Percentiles rank a stretch among this genome's conserved stretches.
phyloP scores from a whole-genome alignment of 2,797 vertebrate species.

The Galago senegalensis region DNA sequence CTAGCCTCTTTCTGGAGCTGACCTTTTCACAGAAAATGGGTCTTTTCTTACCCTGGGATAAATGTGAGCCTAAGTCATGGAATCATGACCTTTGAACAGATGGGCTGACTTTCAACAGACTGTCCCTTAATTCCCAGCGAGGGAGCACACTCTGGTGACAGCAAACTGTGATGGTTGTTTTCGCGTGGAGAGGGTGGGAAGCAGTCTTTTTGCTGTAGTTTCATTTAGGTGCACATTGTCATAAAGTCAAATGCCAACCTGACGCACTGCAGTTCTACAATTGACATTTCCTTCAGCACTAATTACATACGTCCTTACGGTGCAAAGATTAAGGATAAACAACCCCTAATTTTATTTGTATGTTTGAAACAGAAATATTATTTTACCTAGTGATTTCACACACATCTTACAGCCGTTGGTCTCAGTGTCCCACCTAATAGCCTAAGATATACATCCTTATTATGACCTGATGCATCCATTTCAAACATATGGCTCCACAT shows the following conservation, averaged over 20 bases:
- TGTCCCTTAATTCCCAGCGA: slow-evolving; percentile 21
- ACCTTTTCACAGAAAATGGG: slow-evolving; percentile 63
- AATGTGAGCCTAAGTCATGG: slow-evolving; percentile 40
- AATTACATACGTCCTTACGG: neutral
- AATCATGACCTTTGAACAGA: slow-evolving; percentile 14
- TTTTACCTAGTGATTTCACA: neutral
- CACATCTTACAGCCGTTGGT: neutral
- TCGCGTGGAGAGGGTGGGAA: accelerated
- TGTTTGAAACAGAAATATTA: neutral
- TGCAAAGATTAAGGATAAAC: neutral
- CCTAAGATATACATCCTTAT: neutral
- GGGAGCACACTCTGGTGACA: neutral
- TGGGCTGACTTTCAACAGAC: neutral
- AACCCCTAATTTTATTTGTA: neutral
- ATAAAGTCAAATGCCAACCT: neutral
- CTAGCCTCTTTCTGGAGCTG: slow-evolving; percentile 66
- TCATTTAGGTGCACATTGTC: neutral
- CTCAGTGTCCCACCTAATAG: neutral
- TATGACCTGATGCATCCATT: neutral
- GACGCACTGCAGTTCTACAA: neutral
- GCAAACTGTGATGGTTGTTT: neutral
- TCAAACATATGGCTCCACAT: accelerated
- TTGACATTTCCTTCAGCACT: neutral
- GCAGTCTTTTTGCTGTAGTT: accelerated
- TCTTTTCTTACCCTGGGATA: slow-evolving; percentile 31